Base-by-base conservation (phyloP, 1,140 invertebrate genomes). In the Microplitis demolitor region DNA sequence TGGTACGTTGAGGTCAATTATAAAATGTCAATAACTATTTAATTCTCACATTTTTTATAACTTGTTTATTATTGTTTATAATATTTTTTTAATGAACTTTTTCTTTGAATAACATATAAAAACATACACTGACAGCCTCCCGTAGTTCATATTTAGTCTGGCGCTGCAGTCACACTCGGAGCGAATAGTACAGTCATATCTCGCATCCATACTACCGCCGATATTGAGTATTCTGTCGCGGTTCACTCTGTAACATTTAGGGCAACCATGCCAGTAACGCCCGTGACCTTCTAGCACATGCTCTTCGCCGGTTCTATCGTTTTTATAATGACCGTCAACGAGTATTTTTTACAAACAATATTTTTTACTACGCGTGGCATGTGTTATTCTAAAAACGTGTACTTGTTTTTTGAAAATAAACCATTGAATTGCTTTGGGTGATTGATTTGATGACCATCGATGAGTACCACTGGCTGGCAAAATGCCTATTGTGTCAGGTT, bases 401-500 rank as follows among this genome's bases (percentile, higher is more conserved):
- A 35, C 16, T 3, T 54, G 35, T n/a, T 75, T 66, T 31, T 34
- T 58, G 33, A 14, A 72, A 4, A 70, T 53, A 14, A 75, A 45
- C 71, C 74, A 72, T 14, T 62, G 4, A 14, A 68, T 68, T 54
- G 66, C 50, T 68, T 68, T 68, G 16, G 13, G 2, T 56, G 66
- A 68, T 34, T 74, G 45, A 14, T 58, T 68, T 13, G 61, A 1
- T 4, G 60, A 37, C 51, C 54, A 69, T n/a, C 69, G 1, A 31
- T 75, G 72, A 4, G 53, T 31, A 33, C 64, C 60, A 4, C 50
- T 50, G 4, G 14, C 0, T 4, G 74, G 61, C 50, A 75, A 50
- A 51, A 75, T 69, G 35, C 66, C 66, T n/a, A 73, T 74, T 9
- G 61, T 60, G 50, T 74, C 53, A 4, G 45, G 3, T 72, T 69